Percentiles rank a stretch among this genome's conserved stretches.
Evolutionary conservation across 2,797 vertebrate species (phyloP).

Genomic region (Enteromius thamalakanensis): DNA sequence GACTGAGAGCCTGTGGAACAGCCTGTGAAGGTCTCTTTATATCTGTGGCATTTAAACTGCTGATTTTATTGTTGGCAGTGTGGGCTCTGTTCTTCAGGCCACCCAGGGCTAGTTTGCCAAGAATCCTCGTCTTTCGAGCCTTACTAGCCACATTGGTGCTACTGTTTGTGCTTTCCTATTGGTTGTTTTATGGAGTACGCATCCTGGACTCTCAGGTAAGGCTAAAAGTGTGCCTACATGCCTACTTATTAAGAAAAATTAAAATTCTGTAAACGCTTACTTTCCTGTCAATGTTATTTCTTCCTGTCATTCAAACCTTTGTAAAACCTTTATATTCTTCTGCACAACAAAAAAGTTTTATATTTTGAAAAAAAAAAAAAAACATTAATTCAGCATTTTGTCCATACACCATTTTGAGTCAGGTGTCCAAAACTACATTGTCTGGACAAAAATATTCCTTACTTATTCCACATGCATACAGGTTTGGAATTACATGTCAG

Average conservation of each 20-base stretch:
- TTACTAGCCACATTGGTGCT: constrained; percentile 89
- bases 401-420: not conserved
- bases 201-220: constrained; percentile 88
- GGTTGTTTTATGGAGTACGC: constrained; percentile 95
- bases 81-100: constrained; percentile 93
- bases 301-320: not conserved
- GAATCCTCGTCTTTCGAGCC: constrained; percentile 89
- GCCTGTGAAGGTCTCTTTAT: constrained; percentile 96
- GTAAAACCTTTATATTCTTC: not conserved
- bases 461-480: not conserved
- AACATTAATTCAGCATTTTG: not conserved
- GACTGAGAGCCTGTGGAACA: constrained; percentile 87
- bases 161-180: constrained; percentile 92
- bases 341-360: not conserved
- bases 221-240: constrained; percentile 17
- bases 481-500: not conserved
- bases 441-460: not conserved
- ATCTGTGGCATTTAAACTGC: constrained; percentile 94
- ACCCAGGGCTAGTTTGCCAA: constrained; percentile 82
- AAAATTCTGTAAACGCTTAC: not conserved
- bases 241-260: not conserved
- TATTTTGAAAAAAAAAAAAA: not conserved
- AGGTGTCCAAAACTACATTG: not conserved
- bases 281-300: not conserved
- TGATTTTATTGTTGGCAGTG: constrained; percentile 90